These are phyloP conservation scores for Penaeus chinensis DNA, from an alignment of 1,140 invertebrate species.

Conservation along the genomic window DNA sequence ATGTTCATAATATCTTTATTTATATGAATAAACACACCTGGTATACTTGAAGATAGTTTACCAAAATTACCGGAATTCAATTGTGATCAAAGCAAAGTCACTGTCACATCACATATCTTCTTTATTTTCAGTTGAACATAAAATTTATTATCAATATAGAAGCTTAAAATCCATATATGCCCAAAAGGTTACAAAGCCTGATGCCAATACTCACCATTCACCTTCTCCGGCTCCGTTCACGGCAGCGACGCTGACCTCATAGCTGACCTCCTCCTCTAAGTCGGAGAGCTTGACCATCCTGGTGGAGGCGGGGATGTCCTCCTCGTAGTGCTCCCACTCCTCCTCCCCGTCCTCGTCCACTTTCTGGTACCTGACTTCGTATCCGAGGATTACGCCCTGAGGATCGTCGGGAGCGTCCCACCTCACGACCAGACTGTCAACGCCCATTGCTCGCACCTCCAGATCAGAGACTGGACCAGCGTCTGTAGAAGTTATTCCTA, in stretches of 20 bases:
- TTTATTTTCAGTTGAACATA: too few relatives aligned
- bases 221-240: constrained; percentile 49
- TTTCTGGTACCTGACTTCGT: constrained; percentile 40
- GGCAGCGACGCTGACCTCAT: constrained; percentile 48
- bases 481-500: constrained; percentile 9
- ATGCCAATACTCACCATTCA: constrained; percentile 33
- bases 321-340: constrained; percentile 18
- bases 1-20: too few relatives aligned
- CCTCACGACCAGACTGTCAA: constrained; percentile 45
- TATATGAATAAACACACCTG: too few relatives aligned
- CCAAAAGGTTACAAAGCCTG: background rate
- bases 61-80: too few relatives aligned
- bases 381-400: constrained; percentile 47
- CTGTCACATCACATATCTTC: too few relatives aligned
- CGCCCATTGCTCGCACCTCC: constrained; percentile 31
- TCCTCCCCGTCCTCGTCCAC: constrained; percentile 43
- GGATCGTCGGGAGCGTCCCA: constrained; percentile 54
- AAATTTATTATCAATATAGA: too few relatives aligned
- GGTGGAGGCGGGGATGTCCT: background rate
- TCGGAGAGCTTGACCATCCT: constrained; percentile 51
- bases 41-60: too few relatives aligned
- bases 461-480: constrained; percentile 50
- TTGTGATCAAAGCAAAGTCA: too few relatives aligned
- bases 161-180: too few relatives aligned
- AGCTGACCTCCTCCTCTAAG: constrained; percentile 36